A percentile compares a stretch with the other conserved stretches of the same genome.
Evolutionary conservation across 1,140 invertebrate species (phyloP).

Genomic region (Bombus breviceps): DNA sequence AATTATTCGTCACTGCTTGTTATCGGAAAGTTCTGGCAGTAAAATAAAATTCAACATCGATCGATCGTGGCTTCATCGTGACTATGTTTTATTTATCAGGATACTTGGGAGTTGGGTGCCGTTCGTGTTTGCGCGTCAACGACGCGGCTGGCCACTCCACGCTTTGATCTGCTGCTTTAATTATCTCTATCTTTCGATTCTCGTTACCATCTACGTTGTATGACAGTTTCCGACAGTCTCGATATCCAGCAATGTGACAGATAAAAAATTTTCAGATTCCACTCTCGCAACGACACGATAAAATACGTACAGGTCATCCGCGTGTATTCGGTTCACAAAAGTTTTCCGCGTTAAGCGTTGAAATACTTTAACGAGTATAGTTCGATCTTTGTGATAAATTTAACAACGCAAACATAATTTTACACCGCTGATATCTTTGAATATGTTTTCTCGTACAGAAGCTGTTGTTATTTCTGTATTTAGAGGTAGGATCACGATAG

Average conservation of each 20-base stretch:
- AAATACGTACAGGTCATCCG: background rate
- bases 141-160: background rate
- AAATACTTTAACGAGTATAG: no score
- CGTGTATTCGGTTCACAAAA: no score
- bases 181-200: background rate
- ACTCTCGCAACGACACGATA: background rate
- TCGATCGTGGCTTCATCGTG: constrained; percentile 31
- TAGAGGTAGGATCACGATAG: no score
- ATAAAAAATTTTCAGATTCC: background rate
- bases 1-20: background rate
- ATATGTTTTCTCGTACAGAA: background rate
- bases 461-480: no score
- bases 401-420: no score
- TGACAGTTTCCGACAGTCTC: constrained; percentile 19
- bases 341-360: no score
- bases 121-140: constrained; percentile 36
- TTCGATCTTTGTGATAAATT: no score
- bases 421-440: no score
- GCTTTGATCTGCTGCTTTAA: constrained; percentile 15
- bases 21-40: constrained; percentile 13
- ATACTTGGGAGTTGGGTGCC: constrained; percentile 14
- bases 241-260: background rate
- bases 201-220: constrained; percentile 43
- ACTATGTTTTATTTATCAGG: constrained; percentile 62
- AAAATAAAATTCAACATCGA: constrained; percentile 26